Percentiles rank a stretch among this genome's conserved stretches.
phyloP scores from a whole-genome alignment of 1,140 invertebrate genomes.

The Psix sp. region DNA sequence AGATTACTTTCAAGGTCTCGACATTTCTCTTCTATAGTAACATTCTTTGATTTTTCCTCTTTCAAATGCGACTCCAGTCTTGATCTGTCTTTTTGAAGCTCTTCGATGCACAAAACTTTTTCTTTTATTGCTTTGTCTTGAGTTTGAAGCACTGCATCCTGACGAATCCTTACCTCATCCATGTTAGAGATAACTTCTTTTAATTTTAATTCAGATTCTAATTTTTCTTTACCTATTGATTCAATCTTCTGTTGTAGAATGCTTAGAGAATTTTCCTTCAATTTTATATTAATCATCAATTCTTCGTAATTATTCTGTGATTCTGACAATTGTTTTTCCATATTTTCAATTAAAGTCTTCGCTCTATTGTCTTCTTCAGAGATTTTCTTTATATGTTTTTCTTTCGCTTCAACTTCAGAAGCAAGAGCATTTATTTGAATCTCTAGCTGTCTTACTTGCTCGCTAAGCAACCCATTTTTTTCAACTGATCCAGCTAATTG shows the following conservation, averaged over 20 bases:
- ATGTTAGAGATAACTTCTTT: conserved; percentile 66
- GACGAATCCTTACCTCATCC: conserved; percentile 62
- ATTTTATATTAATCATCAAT: conserved; percentile 56
- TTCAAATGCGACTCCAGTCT: conserved; percentile 25
- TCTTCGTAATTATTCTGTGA: conserved; percentile 47
- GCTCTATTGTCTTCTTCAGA: conserved; percentile 20
- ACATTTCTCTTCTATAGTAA: conserved; percentile 9
- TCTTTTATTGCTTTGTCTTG: conserved; percentile 64
- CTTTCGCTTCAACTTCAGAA: conserved; percentile 6
- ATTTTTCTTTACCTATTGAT: conserved; percentile 52
- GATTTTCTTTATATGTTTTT: conserved; percentile 27
- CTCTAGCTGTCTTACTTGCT: conserved; percentile 15
- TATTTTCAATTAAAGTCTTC: conserved; percentile 28
- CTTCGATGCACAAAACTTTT: conserved; percentile 41
- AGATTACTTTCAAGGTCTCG: conserved; percentile 5
- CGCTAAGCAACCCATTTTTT: conserved; percentile 7
- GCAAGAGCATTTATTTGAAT: conserved; percentile 5
- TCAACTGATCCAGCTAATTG: conserved; percentile 13
- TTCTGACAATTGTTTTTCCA: conserved; percentile 50
- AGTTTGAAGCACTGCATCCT: conserved; percentile 60
- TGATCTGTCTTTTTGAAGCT: conserved; percentile 24
- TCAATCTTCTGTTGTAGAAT: conserved; percentile 60
- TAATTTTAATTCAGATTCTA: conserved; percentile 61
- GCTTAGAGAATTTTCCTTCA: conserved; percentile 60
- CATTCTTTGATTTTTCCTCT: conserved; percentile 9